Evolutionary conservation across 2,888 invertebrate genomes (phyloP), one percentile per base, ranked within the genome.

Genomic region (Stenichneumon culpator): DNA sequence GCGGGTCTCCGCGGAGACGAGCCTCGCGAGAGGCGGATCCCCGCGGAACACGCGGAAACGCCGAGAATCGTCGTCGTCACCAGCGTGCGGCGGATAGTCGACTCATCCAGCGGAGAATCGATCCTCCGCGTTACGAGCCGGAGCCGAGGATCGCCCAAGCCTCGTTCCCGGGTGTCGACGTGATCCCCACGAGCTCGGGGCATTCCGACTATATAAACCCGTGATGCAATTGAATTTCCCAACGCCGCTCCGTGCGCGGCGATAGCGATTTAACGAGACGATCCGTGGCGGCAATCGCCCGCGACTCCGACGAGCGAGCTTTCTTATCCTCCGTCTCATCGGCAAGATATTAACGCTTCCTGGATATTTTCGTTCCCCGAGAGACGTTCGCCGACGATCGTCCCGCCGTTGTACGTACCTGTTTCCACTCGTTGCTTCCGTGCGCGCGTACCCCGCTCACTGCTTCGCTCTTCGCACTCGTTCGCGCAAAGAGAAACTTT

Each of bases 291-390:
- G 77, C 80, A 79, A 80, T 79, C 65, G 28, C 74, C 60, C 39
- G 39, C 39, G 11, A 79, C 74, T 65, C 65, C 54, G 39, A 63
- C 50, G 50, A 80, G 50, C 79, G 73, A 44, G 44, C 39, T 54
- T 50, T 32, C 75, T 85, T 85, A 82, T 85, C 84, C 73, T 22
- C 69, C 78, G 19, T 57, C 74, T 82, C 69, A 82, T 79, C 82
- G 50, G 63, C 72, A 25, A 79, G 70, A 85, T 82, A 82, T 85
- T 82, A 85, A 85, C 82, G 79, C 79, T 85, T 82, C 75, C 75
- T 75, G 67, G 57, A 75, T 85, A 78, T 74, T 82, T 82, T 84
- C 78, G 25, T 78, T 47, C 28, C 78, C 60, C 67, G 79, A 72
- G 36, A 63, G 19, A 65, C 54, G 25, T 16, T 65, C 74, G 65